A percentile compares a stretch with the other conserved stretches of the same genome.
Conservation (phyloP, 2,888 invertebrate genomes). For the Drosophila leonis region DNA sequence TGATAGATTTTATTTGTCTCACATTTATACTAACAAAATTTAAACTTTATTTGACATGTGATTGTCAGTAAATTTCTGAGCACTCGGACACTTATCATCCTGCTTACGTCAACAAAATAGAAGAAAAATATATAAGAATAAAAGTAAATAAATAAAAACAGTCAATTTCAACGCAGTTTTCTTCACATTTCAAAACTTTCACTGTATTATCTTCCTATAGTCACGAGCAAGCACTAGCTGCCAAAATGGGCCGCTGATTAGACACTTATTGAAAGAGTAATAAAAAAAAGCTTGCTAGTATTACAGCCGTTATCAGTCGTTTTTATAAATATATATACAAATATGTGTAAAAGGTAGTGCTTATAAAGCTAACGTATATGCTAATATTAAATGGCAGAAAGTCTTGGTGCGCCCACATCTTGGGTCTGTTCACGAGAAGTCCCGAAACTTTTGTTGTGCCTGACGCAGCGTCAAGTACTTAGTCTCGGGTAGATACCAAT, state of each 20-base stretch:
- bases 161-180: neutral
- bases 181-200: neutral
- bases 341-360: constrained; percentile 14
- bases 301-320: constrained; percentile 32
- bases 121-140: neutral
- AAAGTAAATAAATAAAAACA: neutral
- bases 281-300: constrained; percentile 22
- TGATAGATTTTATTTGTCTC: neutral
- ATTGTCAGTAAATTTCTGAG: neutral
- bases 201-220: neutral
- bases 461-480: constrained; percentile 71
- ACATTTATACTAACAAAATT: neutral
- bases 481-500: constrained; percentile 81
- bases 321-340: constrained; percentile 10
- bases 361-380: constrained; percentile 24
- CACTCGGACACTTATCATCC: neutral
- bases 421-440: constrained; percentile 45
- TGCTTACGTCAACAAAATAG: neutral
- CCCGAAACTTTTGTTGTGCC: constrained; percentile 71
- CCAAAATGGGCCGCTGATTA: constrained; percentile 22
- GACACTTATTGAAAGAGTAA: constrained; percentile 17
- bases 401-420: constrained; percentile 28
- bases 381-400: constrained; percentile 24
- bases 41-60: neutral
- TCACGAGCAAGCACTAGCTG: neutral